A percentile compares a stretch with the other conserved stretches of the same genome.
Conservation (phyloP, 2,888 invertebrate species). For the Neoaliturus tenellus region DNA sequence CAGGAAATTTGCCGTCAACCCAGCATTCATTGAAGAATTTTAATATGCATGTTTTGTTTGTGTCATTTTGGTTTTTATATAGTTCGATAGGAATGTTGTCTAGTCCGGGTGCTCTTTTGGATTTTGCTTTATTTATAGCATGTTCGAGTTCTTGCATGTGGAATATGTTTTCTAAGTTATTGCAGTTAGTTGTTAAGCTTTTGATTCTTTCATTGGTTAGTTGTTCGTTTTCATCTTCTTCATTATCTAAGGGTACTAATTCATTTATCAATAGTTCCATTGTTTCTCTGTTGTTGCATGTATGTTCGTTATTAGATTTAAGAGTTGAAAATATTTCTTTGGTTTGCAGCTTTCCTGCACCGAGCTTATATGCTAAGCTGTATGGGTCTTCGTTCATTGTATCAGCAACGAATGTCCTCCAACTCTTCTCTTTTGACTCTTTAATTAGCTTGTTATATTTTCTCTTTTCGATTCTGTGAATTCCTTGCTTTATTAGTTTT, state of each 20-base stretch:
- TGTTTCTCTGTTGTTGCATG: neutral
- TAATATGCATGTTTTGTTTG: neutral
- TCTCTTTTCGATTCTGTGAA: too few species aligned
- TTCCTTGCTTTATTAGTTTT: too few species aligned
- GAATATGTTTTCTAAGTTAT: neutral
- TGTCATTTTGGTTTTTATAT: neutral
- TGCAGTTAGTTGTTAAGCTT: neutral
- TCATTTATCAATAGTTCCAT: neutral
- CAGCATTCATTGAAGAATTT: neutral
- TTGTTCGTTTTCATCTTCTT: neutral
- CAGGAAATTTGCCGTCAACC: neutral
- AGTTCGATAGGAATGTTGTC: neutral
- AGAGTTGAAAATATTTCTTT: too few species aligned
- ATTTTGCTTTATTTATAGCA: neutral
- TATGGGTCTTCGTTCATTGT: too few species aligned
- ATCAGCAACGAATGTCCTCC: too few species aligned
- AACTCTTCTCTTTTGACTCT: too few species aligned
- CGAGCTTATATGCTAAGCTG: too few species aligned
- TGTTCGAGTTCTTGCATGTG: neutral
- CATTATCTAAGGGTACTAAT: neutral
- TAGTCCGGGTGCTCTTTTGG: conserved; percentile 1
- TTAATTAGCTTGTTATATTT: too few species aligned
- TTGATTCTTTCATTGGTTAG: too few species aligned
- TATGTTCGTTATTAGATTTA: too few species aligned
- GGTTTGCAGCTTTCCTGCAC: too few species aligned